phyloP scores from a whole-genome alignment of 2,113 vertebrate species.

The Atherinomorus stipes region DNA sequence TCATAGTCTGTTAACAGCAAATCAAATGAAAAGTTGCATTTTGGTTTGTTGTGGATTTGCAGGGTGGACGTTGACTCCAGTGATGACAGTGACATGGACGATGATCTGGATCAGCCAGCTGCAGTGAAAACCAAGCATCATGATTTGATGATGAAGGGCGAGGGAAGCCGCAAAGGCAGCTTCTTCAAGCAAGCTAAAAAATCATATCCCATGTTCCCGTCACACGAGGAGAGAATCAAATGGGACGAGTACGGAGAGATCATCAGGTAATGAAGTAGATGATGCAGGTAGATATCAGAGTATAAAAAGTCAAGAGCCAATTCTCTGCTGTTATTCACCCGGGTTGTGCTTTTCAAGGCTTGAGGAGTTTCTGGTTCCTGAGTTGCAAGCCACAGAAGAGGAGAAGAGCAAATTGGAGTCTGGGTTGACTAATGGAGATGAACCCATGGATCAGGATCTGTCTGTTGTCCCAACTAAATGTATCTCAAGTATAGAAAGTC shows the following conservation, averaged over 20 bases:
- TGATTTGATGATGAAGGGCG: constrained; percentile 99
- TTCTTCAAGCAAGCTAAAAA: constrained; percentile 99
- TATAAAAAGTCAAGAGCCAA: not conserved
- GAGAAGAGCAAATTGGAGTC: constrained; percentile 97
- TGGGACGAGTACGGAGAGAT: constrained; percentile 99
- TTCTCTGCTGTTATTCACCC: not conserved
- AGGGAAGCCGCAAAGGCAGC: constrained; percentile 95
- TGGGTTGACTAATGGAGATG: constrained; percentile 95
- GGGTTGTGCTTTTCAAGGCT: constrained; percentile 79
- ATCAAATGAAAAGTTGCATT: constrained; percentile 10
- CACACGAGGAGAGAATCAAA: constrained; percentile 96
- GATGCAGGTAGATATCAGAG: not conserved
- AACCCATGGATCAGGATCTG: constrained; percentile 98
- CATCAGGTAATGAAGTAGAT: constrained; percentile 87
- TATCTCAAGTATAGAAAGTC: constrained; percentile 89
- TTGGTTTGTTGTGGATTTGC: constrained; percentile 12
- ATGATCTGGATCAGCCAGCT: constrained; percentile 92
- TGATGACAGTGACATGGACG: constrained; percentile 96
- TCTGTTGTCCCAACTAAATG: constrained; percentile 98
- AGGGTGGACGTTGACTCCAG: constrained; percentile 98
- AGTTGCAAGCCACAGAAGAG: constrained; percentile 97
- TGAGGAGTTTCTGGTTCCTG: constrained; percentile 97
- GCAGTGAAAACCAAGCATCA: constrained; percentile 92
- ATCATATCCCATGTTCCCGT: constrained; percentile 97
- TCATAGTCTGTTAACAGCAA: not conserved